These are phyloP conservation scores for Conus betulinus DNA, from an alignment of 1,140 invertebrate genomes.

Conservation along the genomic window DNA sequence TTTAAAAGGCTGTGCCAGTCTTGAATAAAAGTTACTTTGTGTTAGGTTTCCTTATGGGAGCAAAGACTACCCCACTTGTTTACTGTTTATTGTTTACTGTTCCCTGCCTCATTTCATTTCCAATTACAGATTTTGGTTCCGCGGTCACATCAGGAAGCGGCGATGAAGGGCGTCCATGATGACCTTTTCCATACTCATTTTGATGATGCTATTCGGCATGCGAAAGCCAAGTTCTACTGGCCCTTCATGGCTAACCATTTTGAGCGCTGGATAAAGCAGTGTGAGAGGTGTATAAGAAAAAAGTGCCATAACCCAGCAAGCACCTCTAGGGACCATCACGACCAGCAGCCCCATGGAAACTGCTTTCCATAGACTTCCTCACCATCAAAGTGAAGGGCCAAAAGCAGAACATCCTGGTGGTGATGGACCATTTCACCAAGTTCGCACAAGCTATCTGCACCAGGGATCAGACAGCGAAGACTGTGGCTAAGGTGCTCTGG, in stretches of 20 bases:
- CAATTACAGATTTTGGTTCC: too few relatives aligned
- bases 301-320: too few relatives aligned
- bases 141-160: too few relatives aligned
- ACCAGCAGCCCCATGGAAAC: too few relatives aligned
- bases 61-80: too few relatives aligned
- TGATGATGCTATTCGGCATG: neutral
- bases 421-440: slow-evolving; percentile 27
- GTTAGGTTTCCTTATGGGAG: too few relatives aligned
- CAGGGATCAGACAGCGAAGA: slow-evolving; percentile 9
- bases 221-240: neutral
- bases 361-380: slow-evolving; percentile 26
- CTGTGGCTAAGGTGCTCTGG: neutral
- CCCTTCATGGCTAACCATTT: neutral
- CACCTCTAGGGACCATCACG: too few relatives aligned
- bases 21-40: too few relatives aligned
- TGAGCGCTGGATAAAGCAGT: neutral
- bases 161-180: neutral
- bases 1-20: too few relatives aligned
- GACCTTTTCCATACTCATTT: neutral
- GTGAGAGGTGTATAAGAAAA: too few relatives aligned
- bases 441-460: slow-evolving; percentile 4
- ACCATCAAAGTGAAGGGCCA: slow-evolving; percentile 8
- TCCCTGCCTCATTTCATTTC: too few relatives aligned
- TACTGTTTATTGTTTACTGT: too few relatives aligned
- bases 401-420: slow-evolving; percentile 25